Evolutionary conservation across 2,113 vertebrate species (phyloP).

Genomic region (Tympanuchus pallidicinctus): DNA sequence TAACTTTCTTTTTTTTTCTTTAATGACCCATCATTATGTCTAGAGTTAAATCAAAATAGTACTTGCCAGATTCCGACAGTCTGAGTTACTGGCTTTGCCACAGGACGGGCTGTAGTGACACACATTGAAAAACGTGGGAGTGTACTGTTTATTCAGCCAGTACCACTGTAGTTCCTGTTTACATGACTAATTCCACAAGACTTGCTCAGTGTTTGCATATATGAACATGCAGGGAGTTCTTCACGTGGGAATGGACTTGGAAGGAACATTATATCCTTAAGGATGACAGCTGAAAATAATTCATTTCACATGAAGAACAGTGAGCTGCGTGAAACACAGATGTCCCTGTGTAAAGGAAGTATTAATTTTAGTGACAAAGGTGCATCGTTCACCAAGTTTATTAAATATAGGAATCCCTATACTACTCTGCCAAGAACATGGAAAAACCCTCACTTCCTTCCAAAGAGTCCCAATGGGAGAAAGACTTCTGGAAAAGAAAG

Average conservation of each 20-base stretch:
- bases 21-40: neutral
- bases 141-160: constrained; percentile 41
- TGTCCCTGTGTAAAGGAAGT: neutral
- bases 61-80: neutral
- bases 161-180: constrained; percentile 38
- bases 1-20: neutral
- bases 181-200: constrained; percentile 45
- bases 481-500: constrained; percentile 67
- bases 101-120: neutral
- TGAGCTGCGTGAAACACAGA: neutral
- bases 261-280: neutral
- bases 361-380: constrained; percentile 26
- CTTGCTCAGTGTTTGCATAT: constrained; percentile 22
- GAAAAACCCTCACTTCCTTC: constrained; percentile 36
- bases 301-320: neutral
- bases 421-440: constrained; percentile 20
- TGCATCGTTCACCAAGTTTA: neutral
- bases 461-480: constrained; percentile 1
- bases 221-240: constrained; percentile 50
- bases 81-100: constrained; percentile 39
- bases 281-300: constrained; percentile 4
- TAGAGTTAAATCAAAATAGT: constrained; percentile 11
- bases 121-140: constrained; percentile 32
- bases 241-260: neutral
- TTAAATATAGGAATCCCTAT: neutral